Evolutionary conservation across 2,113 vertebrate species (phyloP).

Genomic region (Gila orcuttii): DNA sequence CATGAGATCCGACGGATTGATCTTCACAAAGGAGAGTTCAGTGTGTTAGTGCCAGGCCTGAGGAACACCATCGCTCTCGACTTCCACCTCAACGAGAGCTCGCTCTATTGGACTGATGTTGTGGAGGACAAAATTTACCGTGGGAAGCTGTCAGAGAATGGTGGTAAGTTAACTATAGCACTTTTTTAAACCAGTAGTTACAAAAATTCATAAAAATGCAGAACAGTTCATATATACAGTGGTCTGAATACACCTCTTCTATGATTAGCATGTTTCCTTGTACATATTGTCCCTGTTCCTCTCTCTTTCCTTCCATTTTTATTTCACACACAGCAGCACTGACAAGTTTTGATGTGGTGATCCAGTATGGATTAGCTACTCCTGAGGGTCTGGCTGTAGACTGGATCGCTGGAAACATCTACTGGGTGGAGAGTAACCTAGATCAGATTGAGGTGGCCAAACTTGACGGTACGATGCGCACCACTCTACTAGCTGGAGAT

Average conservation of each 20-base stretch:
- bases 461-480: conserved; percentile 92
- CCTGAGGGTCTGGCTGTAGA: conserved; percentile 95
- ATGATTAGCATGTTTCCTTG: no score
- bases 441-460: conserved; percentile 98
- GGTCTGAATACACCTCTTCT: no score
- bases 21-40: conserved; percentile 93
- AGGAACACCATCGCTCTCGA: conserved; percentile 97
- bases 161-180: conserved; percentile 74
- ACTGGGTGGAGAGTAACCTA: conserved; percentile 99
- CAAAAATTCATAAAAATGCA: no score
- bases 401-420: conserved; percentile 99
- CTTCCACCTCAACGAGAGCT: conserved; percentile 94
- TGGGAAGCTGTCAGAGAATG: conserved; percentile 92
- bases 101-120: conserved; percentile 97
- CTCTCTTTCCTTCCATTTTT: not conserved
- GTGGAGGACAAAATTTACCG: conserved; percentile 98
- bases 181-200: not conserved
- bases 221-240: no score
- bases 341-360: conserved; percentile 95
- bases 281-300: not conserved
- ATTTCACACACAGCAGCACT: conserved; percentile 60
- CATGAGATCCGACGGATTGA: conserved; percentile 97
- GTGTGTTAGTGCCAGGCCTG: conserved; percentile 91
- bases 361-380: conserved; percentile 94
- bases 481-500: conserved; percentile 91